Conservation (phyloP, 1,140 invertebrate genomes). For the Protaetia brevitarsis region DNA sequence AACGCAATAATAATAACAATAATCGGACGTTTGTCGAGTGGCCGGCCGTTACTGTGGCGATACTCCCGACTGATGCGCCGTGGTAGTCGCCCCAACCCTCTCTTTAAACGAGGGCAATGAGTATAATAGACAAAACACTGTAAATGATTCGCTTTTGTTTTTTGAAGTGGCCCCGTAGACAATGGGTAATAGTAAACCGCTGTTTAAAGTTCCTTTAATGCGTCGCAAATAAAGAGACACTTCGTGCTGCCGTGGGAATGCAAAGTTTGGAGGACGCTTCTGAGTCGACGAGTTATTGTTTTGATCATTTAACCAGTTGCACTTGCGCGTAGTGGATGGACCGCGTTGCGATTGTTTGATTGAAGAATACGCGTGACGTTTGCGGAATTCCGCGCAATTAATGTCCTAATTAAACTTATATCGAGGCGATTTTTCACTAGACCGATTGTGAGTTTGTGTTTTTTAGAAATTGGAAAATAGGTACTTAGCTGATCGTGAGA, state of each 20-base stretch:
- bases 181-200: constrained; percentile 24
- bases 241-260: constrained; percentile 20
- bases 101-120: constrained; percentile 22
- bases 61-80: background rate
- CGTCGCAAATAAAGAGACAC: constrained; percentile 17
- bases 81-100: constrained; percentile 25
- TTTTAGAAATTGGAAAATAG: too few species aligned
- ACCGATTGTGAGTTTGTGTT: too few species aligned
- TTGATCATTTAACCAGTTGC: constrained; percentile 15
- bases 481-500: too few species aligned
- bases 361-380: too few species aligned
- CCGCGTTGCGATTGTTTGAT: too few species aligned
- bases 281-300: background rate
- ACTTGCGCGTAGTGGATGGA: too few species aligned
- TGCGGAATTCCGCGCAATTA: too few species aligned
- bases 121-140: constrained; percentile 40
- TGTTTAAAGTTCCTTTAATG: constrained; percentile 21
- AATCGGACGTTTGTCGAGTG: constrained; percentile 2
- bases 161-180: constrained; percentile 21
- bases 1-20: constrained; percentile 16
- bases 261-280: background rate
- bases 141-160: constrained; percentile 41
- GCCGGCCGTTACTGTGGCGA: background rate
- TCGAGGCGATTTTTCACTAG: too few species aligned
- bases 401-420: too few species aligned